Conservation (phyloP, 2,888 invertebrate species). For the Polyploca ridens region DNA sequence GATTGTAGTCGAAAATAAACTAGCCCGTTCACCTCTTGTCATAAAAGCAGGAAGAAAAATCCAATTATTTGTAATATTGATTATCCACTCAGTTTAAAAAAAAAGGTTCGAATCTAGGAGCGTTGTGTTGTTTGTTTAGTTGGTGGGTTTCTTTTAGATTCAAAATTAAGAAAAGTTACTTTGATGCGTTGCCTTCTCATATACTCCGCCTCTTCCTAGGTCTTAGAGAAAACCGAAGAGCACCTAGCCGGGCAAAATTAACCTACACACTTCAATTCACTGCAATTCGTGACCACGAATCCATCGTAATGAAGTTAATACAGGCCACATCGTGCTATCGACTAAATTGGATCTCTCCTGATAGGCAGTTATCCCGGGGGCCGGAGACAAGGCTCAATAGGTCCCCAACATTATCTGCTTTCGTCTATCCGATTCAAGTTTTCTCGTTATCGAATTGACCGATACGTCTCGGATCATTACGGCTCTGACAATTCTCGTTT, state of each 20-base stretch:
- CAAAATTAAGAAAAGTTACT: too few species aligned
- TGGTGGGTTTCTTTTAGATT: too few species aligned
- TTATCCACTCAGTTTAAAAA: too few species aligned
- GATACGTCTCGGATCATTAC: not conserved
- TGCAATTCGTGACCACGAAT: not conserved
- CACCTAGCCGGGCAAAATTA: not conserved
- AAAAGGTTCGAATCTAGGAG: too few species aligned
- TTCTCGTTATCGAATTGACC: slow-evolving; percentile 11
- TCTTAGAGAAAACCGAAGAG: not conserved
- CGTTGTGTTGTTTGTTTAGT: too few species aligned
- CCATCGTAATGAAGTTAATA: not conserved
- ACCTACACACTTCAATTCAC: not conserved
- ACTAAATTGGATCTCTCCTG: slow-evolving; percentile 2
- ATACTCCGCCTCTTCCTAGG: too few species aligned
- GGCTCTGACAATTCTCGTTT: not conserved
- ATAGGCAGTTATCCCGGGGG: not conserved
- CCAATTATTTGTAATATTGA: too few species aligned
- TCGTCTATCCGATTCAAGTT: slow-evolving; percentile 7
- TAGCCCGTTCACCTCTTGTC: too few species aligned
- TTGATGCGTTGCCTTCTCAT: too few species aligned
- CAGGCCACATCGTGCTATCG: not conserved
- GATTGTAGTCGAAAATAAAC: too few species aligned
- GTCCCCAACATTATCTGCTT: not conserved
- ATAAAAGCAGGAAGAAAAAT: too few species aligned
- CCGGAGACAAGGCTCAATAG: slow-evolving; percentile 2